These are phyloP conservation scores for Bombus difficillimus DNA, from an alignment of 1,140 invertebrate species.

Conservation along the genomic window DNA sequence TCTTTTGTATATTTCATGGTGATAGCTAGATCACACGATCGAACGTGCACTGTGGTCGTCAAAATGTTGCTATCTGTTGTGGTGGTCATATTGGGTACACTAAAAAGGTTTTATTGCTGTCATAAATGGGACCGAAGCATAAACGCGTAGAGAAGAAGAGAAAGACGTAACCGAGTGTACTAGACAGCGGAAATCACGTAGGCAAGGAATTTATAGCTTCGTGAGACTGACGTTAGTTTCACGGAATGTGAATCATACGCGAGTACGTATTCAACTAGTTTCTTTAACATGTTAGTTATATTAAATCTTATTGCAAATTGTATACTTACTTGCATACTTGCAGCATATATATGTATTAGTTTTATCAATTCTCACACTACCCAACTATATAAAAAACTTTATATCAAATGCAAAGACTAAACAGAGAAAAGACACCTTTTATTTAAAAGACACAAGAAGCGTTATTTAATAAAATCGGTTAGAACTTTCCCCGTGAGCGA, in stretches of 20 bases:
- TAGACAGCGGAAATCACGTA: not conserved
- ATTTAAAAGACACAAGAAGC: not conserved
- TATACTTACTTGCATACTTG: too few relatives aligned
- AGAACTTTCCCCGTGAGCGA: not conserved
- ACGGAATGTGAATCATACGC: not conserved
- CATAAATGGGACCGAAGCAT: slow-evolving; percentile 17
- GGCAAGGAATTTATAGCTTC: slow-evolving; percentile 12
- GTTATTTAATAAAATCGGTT: not conserved
- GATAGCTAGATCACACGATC: not conserved
- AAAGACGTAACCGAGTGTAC: not conserved
- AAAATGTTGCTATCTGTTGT: slow-evolving; percentile 18
- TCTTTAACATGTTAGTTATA: not conserved
- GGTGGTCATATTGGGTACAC: too few relatives aligned
- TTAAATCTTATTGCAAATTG: not conserved
- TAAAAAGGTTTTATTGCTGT: slow-evolving; percentile 27
- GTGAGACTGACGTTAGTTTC: not conserved
- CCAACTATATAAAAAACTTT: too few relatives aligned
- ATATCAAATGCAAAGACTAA: too few relatives aligned
- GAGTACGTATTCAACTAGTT: not conserved
- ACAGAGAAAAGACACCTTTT: too few relatives aligned
- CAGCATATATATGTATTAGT: too few relatives aligned
- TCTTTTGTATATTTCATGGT: not conserved
- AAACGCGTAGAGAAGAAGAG: too few relatives aligned
- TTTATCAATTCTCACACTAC: too few relatives aligned
- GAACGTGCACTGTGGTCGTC: slow-evolving; percentile 9